Conservation (phyloP, 2,113 vertebrate species). For the Cyrtonyx montezumae region DNA sequence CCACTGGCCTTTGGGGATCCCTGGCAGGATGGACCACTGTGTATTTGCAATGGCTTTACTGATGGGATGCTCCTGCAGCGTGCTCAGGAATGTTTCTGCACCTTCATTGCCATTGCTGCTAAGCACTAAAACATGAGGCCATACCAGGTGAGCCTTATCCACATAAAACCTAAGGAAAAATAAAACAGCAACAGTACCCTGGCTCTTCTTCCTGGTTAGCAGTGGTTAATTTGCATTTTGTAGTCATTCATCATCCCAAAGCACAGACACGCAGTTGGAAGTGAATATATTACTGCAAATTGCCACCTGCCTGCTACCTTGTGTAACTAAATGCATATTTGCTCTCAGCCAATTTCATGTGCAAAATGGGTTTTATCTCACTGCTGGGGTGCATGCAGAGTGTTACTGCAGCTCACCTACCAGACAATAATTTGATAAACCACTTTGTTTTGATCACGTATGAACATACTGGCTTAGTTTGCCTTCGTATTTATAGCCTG, state of each 20-base stretch:
- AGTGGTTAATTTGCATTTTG: not conserved
- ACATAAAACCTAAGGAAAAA: not conserved
- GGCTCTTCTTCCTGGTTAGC: not conserved
- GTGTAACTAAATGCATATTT: rapidly evolving
- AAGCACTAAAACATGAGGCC: not conserved
- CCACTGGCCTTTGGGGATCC: not conserved
- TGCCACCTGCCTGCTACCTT: not conserved
- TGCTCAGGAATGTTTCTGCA: not conserved
- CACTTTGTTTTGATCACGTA: not conserved
- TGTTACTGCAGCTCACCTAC: not conserved
- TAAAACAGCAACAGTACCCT: not conserved
- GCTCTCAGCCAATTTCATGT: rapidly evolving
- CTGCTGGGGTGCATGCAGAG: rapidly evolving
- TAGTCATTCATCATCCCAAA: not conserved
- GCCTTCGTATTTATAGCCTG: not conserved
- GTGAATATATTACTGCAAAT: not conserved
- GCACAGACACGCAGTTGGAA: not conserved
- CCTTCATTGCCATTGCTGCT: not conserved
- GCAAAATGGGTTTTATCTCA: not conserved
- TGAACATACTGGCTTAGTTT: not conserved
- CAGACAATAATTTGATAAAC: not conserved
- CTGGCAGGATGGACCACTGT: rapidly evolving
- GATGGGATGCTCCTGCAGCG: rapidly evolving
- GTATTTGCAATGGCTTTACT: not conserved
- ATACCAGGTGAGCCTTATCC: not conserved